A percentile compares a stretch with the other conserved stretches of the same genome.
Evolutionary conservation across 2,797 vertebrate species (phyloP).

Genomic region (Bradypodion pumilum): DNA sequence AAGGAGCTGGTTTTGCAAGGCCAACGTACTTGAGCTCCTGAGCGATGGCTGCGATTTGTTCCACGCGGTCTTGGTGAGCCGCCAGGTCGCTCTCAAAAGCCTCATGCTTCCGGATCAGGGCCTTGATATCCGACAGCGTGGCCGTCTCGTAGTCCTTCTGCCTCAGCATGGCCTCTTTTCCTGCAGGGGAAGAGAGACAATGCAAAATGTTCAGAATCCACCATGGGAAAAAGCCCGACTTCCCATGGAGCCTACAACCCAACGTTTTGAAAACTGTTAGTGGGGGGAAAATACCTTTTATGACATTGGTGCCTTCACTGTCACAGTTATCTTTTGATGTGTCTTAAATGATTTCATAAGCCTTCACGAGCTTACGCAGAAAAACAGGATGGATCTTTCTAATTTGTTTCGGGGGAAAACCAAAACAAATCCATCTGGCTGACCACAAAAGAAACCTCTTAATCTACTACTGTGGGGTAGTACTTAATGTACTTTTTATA

Average conservation of each 20-base stretch:
- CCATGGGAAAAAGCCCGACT: not conserved
- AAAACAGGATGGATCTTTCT: no score
- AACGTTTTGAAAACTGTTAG: no score
- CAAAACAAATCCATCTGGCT: no score
- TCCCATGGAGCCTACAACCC: not conserved
- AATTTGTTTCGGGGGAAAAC: no score
- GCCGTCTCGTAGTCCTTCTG: slow-evolving; percentile 91
- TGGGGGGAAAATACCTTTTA: no score
- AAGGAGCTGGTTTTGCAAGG: not conserved
- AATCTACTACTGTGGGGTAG: no score
- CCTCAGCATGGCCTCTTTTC: slow-evolving; percentile 90
- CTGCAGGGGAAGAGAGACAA: slow-evolving; percentile 61
- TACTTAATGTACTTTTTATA: no score
- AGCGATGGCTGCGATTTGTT: slow-evolving; percentile 94
- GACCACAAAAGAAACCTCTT: no score
- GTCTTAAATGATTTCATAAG: no score
- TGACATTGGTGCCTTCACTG: no score
- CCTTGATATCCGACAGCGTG: slow-evolving; percentile 90
- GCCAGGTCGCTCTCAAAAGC: slow-evolving; percentile 96
- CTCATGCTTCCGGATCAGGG: slow-evolving; percentile 91
- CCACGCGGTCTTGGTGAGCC: slow-evolving; percentile 93
- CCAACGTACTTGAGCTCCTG: slow-evolving; percentile 90
- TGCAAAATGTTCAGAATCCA: not conserved
- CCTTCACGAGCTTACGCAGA: no score
- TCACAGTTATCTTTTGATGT: no score